phyloP scores from a whole-genome alignment of 2,113 vertebrate species.

The Oryzias curvinotus region DNA sequence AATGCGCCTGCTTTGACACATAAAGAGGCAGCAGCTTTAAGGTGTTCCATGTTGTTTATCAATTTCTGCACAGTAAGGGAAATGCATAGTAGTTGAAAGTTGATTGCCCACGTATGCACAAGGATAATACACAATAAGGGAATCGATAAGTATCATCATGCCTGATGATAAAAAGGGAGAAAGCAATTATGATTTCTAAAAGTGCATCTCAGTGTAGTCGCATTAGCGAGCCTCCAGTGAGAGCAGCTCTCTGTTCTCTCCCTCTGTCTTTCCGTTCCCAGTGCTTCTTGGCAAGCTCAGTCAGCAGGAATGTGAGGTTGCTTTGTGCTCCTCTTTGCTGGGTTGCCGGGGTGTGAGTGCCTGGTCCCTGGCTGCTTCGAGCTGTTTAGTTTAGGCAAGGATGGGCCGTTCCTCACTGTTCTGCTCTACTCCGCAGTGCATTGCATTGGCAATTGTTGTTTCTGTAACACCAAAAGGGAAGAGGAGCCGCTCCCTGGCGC shows the following conservation, averaged over 20 bases:
- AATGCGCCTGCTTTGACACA: neutral
- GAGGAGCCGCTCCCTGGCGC: slow-evolving; percentile 71
- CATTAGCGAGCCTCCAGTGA: slow-evolving; percentile 54
- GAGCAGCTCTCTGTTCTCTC: slow-evolving; percentile 63
- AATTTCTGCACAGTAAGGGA: slow-evolving; percentile 28
- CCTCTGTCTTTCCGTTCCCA: slow-evolving; percentile 60
- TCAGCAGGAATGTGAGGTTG: slow-evolving; percentile 66
- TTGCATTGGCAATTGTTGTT: slow-evolving; percentile 64
- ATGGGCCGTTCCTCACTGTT: slow-evolving; percentile 26
- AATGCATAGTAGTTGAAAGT: slow-evolving; percentile 5
- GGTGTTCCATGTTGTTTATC: slow-evolving; percentile 41
- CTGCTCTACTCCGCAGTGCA: slow-evolving; percentile 9
- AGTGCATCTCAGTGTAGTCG: slow-evolving; percentile 36
- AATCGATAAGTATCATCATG: slow-evolving; percentile 43
- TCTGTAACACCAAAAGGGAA: slow-evolving; percentile 60
- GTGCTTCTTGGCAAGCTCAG: slow-evolving; percentile 67
- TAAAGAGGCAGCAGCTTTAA: slow-evolving; percentile 1
- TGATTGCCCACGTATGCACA: slow-evolving; percentile 11
- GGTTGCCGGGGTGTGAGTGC: slow-evolving; percentile 54
- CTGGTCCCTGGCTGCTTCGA: slow-evolving; percentile 28
- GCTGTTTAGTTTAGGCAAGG: slow-evolving; percentile 25
- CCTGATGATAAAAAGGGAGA: slow-evolving; percentile 20
- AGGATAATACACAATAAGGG: slow-evolving; percentile 14
- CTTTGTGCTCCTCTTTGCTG: slow-evolving; percentile 59
- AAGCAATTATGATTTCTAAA: slow-evolving; percentile 37